phyloP scores from a whole-genome alignment of 2,888 invertebrate genomes.

The Drosophila recens region DNA sequence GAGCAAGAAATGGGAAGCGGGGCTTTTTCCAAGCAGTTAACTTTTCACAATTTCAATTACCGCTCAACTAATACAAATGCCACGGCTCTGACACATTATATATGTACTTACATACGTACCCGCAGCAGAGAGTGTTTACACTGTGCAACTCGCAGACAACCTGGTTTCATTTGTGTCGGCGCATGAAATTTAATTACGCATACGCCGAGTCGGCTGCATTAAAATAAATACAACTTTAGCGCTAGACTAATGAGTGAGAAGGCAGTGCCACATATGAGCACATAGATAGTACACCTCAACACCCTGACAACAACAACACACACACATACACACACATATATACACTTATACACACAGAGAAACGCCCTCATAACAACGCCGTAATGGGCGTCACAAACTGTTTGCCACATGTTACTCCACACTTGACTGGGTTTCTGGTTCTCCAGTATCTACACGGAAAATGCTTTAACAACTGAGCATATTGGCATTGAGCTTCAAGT shows the following conservation, averaged over 20 bases:
- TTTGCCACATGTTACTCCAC: slow-evolving; percentile 35
- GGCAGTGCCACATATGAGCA: slow-evolving; percentile 22
- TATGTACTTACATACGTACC: background rate
- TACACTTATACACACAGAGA: background rate
- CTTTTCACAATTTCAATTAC: slow-evolving; percentile 50
- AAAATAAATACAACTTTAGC: slow-evolving; percentile 31
- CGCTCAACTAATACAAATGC: slow-evolving; percentile 28
- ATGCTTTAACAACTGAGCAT: slow-evolving; percentile 12
- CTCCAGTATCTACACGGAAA: background rate
- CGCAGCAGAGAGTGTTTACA: slow-evolving; percentile 23
- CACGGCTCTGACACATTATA: slow-evolving; percentile 11
- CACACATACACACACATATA: slow-evolving; percentile 1
- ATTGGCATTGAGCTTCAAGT: slow-evolving; percentile 8
- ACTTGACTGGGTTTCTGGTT: slow-evolving; percentile 42
- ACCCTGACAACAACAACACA: slow-evolving; percentile 2
- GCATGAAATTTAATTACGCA: slow-evolving; percentile 76
- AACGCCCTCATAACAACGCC: slow-evolving; percentile 40
- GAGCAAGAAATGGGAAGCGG: background rate
- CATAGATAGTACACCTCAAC: slow-evolving; percentile 17
- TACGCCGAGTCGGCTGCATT: slow-evolving; percentile 51
- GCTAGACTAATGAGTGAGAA: slow-evolving; percentile 70
- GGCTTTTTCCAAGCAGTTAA: slow-evolving; percentile 64
- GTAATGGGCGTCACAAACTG: slow-evolving; percentile 37
- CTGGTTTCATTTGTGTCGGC: slow-evolving; percentile 60
- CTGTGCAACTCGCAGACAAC: slow-evolving; percentile 33